Conservation (phyloP, 1,140 invertebrate species). For the Cotesia vestalis region DNA sequence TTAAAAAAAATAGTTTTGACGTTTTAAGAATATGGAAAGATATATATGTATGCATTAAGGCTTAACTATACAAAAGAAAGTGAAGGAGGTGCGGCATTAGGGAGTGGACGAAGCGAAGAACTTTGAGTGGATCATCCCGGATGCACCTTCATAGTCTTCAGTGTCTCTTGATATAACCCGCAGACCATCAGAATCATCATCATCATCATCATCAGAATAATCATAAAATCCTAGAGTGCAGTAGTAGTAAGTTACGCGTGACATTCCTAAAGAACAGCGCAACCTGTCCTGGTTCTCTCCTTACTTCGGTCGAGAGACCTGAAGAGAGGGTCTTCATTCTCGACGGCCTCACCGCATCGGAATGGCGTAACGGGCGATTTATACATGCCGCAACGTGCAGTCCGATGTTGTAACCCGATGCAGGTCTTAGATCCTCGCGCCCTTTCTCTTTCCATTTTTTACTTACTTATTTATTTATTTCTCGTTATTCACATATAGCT, state of each 20-base stretch:
- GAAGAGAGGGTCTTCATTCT: conserved; percentile 30
- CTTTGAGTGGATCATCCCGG: conserved; percentile 32
- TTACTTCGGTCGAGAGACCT: not conserved
- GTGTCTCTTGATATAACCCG: conserved; percentile 19
- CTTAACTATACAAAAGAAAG: conserved; percentile 15
- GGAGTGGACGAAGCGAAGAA: conserved; percentile 24
- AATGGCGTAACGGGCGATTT: conserved; percentile 39
- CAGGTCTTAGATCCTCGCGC: conserved; percentile 38
- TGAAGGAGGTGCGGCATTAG: conserved; percentile 23
- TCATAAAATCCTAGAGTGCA: not conserved
- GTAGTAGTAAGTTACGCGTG: conserved; percentile 30
- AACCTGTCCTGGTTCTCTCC: conserved; percentile 37
- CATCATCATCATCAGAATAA: not conserved
- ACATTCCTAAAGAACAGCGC: conserved; percentile 36
- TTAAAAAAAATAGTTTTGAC: too few relatives aligned
- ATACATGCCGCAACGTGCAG: conserved; percentile 38
- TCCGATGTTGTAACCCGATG: conserved; percentile 39
- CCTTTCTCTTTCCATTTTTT: conserved; percentile 39
- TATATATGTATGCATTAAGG: not conserved
- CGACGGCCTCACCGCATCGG: conserved; percentile 31
- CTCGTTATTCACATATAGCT: conserved; percentile 3
- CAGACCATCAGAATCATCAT: not conserved
- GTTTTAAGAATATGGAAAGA: too few relatives aligned
- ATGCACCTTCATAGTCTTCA: conserved; percentile 25
- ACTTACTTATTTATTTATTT: not conserved